Conservation (phyloP, 2,888 invertebrate species). For the Noctua janthe region DNA sequence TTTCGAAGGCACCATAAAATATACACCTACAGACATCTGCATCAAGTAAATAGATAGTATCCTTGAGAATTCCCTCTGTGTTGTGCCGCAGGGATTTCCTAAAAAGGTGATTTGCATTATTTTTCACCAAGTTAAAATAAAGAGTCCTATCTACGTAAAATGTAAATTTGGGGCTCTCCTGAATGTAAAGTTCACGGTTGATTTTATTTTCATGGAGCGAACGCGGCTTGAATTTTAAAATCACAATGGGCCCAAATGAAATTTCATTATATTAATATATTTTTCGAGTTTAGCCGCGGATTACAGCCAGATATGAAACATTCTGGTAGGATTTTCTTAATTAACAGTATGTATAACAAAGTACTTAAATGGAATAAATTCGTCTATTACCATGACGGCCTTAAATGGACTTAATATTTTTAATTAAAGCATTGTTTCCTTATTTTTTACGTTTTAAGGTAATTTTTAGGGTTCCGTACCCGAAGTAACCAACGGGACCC, state of each 20-base stretch:
- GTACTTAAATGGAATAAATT: constrained; percentile 1
- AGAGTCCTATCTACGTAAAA: constrained; percentile 76
- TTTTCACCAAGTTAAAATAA: constrained; percentile 79
- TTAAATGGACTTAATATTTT: background rate
- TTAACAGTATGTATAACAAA: background rate
- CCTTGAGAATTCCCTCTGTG: constrained; percentile 51
- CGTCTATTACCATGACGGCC: background rate
- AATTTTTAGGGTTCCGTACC: too few species aligned
- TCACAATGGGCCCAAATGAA: constrained; percentile 72
- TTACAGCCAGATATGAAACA: constrained; percentile 33
- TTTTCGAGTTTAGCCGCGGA: constrained; percentile 39
- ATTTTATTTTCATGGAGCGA: constrained; percentile 81
- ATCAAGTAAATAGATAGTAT: constrained; percentile 13
- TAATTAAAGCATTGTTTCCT: background rate
- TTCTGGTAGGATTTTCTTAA: constrained; percentile 24
- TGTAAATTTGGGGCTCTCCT: constrained; percentile 80
- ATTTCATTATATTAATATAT: constrained; percentile 63
- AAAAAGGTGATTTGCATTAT: constrained; percentile 81
- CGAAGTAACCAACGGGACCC: too few species aligned
- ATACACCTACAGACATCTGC: background rate
- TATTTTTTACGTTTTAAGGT: background rate
- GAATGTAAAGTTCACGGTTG: constrained; percentile 84
- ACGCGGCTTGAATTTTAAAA: constrained; percentile 80
- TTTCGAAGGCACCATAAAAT: background rate
- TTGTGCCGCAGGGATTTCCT: constrained; percentile 66